phyloP scores from a whole-genome alignment of 2,113 vertebrate species.

The Dipodomys merriami region DNA sequence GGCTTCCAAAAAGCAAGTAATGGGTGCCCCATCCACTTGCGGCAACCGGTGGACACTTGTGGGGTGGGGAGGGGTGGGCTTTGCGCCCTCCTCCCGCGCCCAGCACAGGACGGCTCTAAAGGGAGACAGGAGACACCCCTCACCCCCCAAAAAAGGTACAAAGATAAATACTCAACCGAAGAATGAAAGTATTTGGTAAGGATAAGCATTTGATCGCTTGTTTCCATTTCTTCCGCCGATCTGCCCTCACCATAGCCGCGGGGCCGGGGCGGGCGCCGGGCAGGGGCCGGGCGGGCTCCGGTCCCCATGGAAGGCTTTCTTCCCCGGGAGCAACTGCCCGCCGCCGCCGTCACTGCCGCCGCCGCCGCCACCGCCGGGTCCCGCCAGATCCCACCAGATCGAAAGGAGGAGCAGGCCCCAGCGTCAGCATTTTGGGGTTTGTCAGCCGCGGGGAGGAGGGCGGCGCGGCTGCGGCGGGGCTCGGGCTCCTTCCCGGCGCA shows the following conservation, averaged over 20 bases:
- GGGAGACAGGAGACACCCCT: not conserved
- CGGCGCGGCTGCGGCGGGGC: rapidly evolving
- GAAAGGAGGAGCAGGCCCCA: not conserved
- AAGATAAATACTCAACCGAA: constrained; percentile 79
- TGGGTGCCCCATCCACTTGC: constrained; percentile 32
- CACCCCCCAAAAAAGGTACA: constrained; percentile 68
- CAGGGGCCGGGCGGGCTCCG: not conserved
- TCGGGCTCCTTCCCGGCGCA: too few species aligned
- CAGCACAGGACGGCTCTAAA: not conserved
- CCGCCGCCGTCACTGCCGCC: too few species aligned
- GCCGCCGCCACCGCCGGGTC: not conserved
- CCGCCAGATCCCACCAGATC: not conserved
- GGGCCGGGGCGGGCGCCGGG: not conserved
- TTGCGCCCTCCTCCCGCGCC: not conserved
- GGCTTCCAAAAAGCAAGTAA: constrained; percentile 40
- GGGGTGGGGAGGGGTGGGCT: not conserved
- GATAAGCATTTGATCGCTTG: not conserved
- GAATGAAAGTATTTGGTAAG: constrained; percentile 72
- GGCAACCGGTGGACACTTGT: not conserved
- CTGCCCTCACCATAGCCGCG: not conserved
- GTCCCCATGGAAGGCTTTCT: not conserved
- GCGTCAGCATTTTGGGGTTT: not conserved
- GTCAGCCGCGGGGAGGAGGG: not conserved
- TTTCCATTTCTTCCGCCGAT: not conserved
- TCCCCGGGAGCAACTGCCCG: constrained; percentile 46